A percentile compares a stretch with the other conserved stretches of the same genome.
Evolutionary conservation across 2,797 vertebrate species (phyloP).

Genomic region (Platyrinchus mystaceus): DNA sequence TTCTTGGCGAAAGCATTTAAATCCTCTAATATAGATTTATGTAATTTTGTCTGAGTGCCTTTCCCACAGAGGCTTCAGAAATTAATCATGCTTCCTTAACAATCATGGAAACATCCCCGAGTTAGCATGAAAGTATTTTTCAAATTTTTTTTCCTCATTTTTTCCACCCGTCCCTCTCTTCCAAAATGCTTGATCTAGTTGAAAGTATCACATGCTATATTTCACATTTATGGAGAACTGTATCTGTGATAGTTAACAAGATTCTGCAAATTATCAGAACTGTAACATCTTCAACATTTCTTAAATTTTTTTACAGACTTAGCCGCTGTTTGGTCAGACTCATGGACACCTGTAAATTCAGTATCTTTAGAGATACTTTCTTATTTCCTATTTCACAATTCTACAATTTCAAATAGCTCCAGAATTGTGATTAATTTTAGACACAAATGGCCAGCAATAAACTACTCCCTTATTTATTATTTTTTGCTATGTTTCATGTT

Average conservation of each 20-base stretch:
- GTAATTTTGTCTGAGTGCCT: not conserved
- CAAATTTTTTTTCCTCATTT: not conserved
- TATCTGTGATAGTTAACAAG: not conserved
- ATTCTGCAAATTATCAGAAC: not conserved
- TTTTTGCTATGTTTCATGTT: not conserved
- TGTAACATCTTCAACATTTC: not conserved
- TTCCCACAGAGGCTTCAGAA: constrained; percentile 8
- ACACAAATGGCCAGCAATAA: not conserved
- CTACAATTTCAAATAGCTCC: not conserved
- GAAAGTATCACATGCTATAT: not conserved
- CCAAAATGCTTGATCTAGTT: not conserved
- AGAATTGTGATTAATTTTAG: not conserved
- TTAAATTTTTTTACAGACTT: not conserved
- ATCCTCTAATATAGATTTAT: constrained; percentile 15
- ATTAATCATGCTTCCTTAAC: constrained; percentile 12
- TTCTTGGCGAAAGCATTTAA: constrained; percentile 6
- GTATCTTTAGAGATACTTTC: not conserved
- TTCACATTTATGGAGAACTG: not conserved
- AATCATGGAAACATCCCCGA: not conserved
- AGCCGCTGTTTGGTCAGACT: not conserved
- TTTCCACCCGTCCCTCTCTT: not conserved
- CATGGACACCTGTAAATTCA: not conserved
- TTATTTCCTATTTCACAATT: not conserved
- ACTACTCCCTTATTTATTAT: not conserved
- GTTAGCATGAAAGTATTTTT: not conserved